Base-by-base conservation (phyloP, 2,888 invertebrate species). In the Gymnoscelis rufifasciata region DNA sequence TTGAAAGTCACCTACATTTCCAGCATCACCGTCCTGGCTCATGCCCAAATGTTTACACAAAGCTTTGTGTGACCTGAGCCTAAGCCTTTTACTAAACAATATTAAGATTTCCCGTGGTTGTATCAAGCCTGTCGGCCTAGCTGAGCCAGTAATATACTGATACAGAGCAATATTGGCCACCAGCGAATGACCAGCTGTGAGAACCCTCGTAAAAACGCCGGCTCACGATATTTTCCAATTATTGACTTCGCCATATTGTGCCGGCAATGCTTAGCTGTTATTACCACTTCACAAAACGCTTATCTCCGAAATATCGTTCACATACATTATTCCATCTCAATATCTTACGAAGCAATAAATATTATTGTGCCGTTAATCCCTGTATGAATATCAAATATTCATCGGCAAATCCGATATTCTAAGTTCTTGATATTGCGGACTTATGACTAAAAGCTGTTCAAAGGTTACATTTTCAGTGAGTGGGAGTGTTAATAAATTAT, bases 151-250 rank as follows among this genome's bases (percentile, higher is more conserved):
- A 45, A 47, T 53, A 47, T 51, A 44, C 38, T 36, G 43, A 37
- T 44, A 47, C 43, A 43, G 43, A 44, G 41, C 42, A 59, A 64
- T 64, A 64, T 64, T 60, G 56, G 36, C 51, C 47, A 52, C 28
- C 54, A 57, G 54, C 43, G 33, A 51, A 53, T 19, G 51, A 47
- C 67, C 64, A 58, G 62, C 62, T 62, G 63, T 38, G 63, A 61
- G 55, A 56, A 54, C 49, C 55, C 57, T 66, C 66, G 57, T 68
- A 64, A 64, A 60, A 61, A 47, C 53, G 44, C 44, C 43, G 36
- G 40, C 60, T 54, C 57, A 62, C 64, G 61, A 69, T 70, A 68
- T 68, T 68, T 72, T 61, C 61, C 66, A 69, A 70, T 70, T 69
- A 70, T 68, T 69, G 66, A 63, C 62, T 62, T 55, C 53, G 54